Conservation (phyloP, 2,888 invertebrate species). For the Conus canariensis region DNA sequence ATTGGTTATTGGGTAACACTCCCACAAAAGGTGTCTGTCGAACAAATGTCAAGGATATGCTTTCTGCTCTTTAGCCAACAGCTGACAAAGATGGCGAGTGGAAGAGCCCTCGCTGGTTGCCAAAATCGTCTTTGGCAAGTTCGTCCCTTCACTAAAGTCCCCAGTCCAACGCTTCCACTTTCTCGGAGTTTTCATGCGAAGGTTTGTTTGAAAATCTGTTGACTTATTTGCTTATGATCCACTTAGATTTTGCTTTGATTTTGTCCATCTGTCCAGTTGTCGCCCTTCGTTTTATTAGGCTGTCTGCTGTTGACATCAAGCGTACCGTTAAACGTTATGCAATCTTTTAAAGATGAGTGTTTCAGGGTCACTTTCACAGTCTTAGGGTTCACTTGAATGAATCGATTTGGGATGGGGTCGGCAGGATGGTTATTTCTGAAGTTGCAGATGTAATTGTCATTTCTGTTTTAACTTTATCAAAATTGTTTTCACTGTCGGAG, state of each 20-base stretch:
- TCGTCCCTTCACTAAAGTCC: not conserved
- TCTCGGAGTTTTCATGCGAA: slow-evolving; percentile 35
- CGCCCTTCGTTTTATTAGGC: not conserved
- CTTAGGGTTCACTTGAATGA: too few species aligned
- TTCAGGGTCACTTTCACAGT: too few species aligned
- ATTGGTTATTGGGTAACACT: slow-evolving; percentile 45
- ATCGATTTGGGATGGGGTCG: too few species aligned
- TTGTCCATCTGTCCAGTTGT: not conserved
- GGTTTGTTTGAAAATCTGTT: slow-evolving; percentile 15
- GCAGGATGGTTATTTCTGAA: too few species aligned
- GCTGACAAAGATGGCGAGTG: slow-evolving; percentile 55
- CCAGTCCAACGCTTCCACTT: not conserved
- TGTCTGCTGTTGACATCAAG: not conserved
- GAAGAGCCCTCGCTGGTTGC: slow-evolving; percentile 47
- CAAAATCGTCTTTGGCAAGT: slow-evolving; percentile 21
- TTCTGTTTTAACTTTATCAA: too few species aligned
- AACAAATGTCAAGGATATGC: slow-evolving; percentile 44
- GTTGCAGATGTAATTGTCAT: too few species aligned
- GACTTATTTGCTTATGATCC: not conserved
- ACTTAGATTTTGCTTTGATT: not conserved
- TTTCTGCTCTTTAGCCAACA: slow-evolving; percentile 45
- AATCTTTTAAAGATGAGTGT: too few species aligned
- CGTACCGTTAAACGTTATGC: too few species aligned
- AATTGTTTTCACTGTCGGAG: too few species aligned
- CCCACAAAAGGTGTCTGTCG: slow-evolving; percentile 31